A percentile compares a stretch with the other conserved stretches of the same genome.
phyloP scores from a whole-genome alignment of 2,797 vertebrate species.

The Champsocephalus esox region DNA sequence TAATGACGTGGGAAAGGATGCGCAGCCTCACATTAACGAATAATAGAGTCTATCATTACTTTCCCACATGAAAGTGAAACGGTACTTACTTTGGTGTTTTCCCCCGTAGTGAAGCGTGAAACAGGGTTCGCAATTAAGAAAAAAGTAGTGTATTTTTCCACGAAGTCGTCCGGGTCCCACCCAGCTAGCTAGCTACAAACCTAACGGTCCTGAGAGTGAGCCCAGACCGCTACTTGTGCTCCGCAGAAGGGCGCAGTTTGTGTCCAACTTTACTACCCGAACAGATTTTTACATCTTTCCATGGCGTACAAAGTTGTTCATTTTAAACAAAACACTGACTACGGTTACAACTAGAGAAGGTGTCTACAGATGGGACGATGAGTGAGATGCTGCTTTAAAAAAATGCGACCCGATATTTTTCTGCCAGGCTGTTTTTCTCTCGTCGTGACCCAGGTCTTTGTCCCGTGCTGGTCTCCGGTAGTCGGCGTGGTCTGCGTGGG shows the following conservation, averaged over 20 bases:
- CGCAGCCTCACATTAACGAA: slow-evolving; percentile 37
- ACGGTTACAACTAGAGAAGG: slow-evolving; percentile 5
- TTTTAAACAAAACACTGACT: not conserved
- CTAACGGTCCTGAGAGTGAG: slow-evolving; percentile 61
- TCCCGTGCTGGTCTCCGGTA: slow-evolving; percentile 15
- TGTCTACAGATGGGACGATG: not conserved
- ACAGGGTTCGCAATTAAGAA: no score
- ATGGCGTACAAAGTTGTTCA: slow-evolving; percentile 29
- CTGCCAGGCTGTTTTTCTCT: not conserved
- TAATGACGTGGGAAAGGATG: slow-evolving; percentile 72
- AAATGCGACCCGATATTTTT: slow-evolving; percentile 32
- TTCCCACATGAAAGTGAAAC: slow-evolving; percentile 51
- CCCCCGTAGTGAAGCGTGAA: not conserved
- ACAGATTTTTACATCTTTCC: slow-evolving; percentile 70
- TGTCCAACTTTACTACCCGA: slow-evolving; percentile 57
- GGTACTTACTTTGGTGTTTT: slow-evolving; percentile 76
- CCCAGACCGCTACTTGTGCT: slow-evolving; percentile 47
- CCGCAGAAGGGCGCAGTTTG: slow-evolving; percentile 34
- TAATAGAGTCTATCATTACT: slow-evolving; percentile 11
- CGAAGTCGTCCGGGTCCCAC: slow-evolving; percentile 21
- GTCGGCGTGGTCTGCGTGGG: slow-evolving; percentile 45
- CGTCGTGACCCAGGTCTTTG: slow-evolving; percentile 7
- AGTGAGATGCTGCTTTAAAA: slow-evolving; percentile 42
- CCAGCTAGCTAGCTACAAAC: slow-evolving; percentile 34
- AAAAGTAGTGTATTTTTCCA: not conserved